Evolutionary conservation across 2,888 invertebrate species (phyloP).

Genomic region (Hololepta plana): DNA sequence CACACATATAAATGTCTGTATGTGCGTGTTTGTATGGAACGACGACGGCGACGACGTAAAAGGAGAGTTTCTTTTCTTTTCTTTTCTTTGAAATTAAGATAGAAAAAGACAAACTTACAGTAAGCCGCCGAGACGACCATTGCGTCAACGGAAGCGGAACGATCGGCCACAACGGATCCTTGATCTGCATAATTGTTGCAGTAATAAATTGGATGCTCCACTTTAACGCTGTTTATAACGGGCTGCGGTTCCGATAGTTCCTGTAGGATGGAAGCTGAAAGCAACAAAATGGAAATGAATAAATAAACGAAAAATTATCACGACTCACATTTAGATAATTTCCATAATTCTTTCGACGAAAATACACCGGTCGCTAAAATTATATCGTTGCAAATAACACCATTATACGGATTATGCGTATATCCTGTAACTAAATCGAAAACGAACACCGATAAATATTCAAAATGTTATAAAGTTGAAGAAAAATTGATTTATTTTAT

Average conservation of each 20-base stretch:
- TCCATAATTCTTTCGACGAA: constrained; percentile 98
- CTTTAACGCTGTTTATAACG: constrained; percentile 53
- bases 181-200: constrained; percentile 65
- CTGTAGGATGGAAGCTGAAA: constrained; percentile 85
- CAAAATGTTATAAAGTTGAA: constrained; percentile 7
- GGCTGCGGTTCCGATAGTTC: constrained; percentile 59
- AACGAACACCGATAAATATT: constrained; percentile 21
- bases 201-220: constrained; percentile 68
- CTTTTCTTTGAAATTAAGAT: too few species aligned
- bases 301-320: constrained; percentile 4
- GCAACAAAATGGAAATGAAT: constrained; percentile 9
- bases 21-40: too few species aligned
- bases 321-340: constrained; percentile 67
- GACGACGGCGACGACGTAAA: too few species aligned
- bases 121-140: constrained; percentile 64
- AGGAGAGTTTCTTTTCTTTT: too few species aligned
- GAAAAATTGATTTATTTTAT: not conserved
- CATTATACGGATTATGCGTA: constrained; percentile 93
- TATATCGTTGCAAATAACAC: constrained; percentile 97
- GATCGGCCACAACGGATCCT: constrained; percentile 34
- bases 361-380: constrained; percentile 99
- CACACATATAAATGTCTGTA: too few species aligned
- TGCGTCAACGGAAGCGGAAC: constrained; percentile 27
- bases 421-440: too few species aligned
- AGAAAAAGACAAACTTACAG: constrained; percentile 47